Evolutionary conservation across 1,140 invertebrate genomes (phyloP), one percentile per base, ranked within the genome.

Genomic region (Pachypsylla venusta): DNA sequence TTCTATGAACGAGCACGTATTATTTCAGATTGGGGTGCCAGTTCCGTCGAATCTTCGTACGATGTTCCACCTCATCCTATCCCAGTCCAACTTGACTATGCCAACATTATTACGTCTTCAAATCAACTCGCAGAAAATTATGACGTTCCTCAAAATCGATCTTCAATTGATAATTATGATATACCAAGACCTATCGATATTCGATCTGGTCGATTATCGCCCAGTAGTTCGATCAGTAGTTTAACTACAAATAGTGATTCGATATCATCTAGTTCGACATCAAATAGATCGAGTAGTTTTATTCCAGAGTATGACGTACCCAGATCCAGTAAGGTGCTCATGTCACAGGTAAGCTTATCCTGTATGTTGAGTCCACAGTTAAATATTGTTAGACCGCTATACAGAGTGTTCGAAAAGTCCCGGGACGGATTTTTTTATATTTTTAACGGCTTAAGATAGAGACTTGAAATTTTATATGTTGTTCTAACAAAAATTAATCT

Each of bases 231-330:
- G 35, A 56, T 61, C 25, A 61, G 65, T 40, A 57, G 63, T 19
- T 60, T 63, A 58, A 53, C 60, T 53, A 35, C 65, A 48, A 28
- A 48, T 59, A 54, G 20, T 40, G 28, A 56, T 54, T 61, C 61
- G 30, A 55, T 57, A 19, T 54, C 27, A 54, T 55, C 28, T 19
- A 54, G 24, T 53, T 28, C 59, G 14, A 54, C 48, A 40, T 64
- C 62, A 22, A 64, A 64, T 60, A 54, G 58, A 2, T 64, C 62
- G n/a, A 64, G 62, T 76, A 48, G 42, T 22, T 71, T 74, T 65
- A 75, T 69, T 48, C 78, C 80, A 1, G 81, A 83, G 65, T 83
- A 83, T 69, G 81, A 83, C 64, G 74, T 82, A 60, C 81, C 81
- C 7, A 73, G 76, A 57, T 2, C 70, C 73, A 12, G 42, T 19